Base-by-base conservation (phyloP, 2,797 vertebrate species). In the Yasuhikotakia modesta region DNA sequence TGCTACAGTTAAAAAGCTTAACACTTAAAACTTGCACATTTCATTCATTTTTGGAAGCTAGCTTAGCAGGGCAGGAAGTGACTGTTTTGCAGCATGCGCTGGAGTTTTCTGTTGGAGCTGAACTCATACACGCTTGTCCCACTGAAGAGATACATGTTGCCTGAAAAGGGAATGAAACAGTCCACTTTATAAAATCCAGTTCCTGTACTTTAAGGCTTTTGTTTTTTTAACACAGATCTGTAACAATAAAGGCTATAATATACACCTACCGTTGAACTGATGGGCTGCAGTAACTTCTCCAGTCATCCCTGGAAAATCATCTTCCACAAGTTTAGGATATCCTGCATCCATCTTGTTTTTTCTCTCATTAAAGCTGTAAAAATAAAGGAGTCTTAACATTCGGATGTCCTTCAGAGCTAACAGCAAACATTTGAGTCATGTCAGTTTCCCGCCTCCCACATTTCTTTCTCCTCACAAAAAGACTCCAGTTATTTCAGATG, bases 341-440 rank as follows among this genome's bases (percentile, higher is more conserved):
- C 91, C 91, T 7, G 22, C 74, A 72, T 96, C 94, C 92, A 96
- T 90, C 0, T 79, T 80, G 50, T 72, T 83, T 16, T 4, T 93
- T 39, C 39, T 84, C 79, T 96, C 95, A 32, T 97, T 91, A 74
- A 93, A 96, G 64, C 96, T 97, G 78, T 73, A 79, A 71, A 72
- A 46, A 64, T 35, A 5, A 17, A 24, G 7, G n/a, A 46, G 19
- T 24, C 4, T 57, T 32, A 30, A 17, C 3, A 8, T 60, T 17
- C 24, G 7, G 27, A 60, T 14, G 11, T 5, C 4, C 32, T 35
- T 35, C 4, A 35, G 45, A 46, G 14, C 19, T 4, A 5, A 35
- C 32, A 35, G 32, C 32, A 35, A 35, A 7, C 6, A 5, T 4
- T 35, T 22, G 19, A 19, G 32, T 35, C 3, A 7, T 7, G 8